Base-by-base conservation (phyloP, 2,113 vertebrate species). In the Oncorhynchus tshawytscha region DNA sequence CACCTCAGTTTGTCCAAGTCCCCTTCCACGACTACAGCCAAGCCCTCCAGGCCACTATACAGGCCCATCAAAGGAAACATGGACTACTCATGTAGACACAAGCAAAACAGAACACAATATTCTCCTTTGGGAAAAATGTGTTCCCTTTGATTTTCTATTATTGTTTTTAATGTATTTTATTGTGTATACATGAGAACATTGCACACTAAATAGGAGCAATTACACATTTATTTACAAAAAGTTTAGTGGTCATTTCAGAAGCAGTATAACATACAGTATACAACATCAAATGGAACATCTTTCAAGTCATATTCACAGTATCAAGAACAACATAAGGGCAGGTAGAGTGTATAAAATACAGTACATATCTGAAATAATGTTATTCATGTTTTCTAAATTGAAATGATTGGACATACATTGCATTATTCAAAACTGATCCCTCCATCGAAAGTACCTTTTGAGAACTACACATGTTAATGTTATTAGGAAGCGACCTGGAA, bases 181-280 rank as follows among this genome's bases (percentile, higher is more conserved):
- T 45, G 39, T 45, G 39, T 11, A 45, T 45, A 16, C 11, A 62
- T 9, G 16, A 62, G 59, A 3, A 20, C 15, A 62, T 22, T 45
- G 12, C 39, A 62, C n/a, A 11, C n/a, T 22, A 48, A 5, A 25
- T 59, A 18, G n/a, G 27, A 75, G 18, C 22, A 81, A 73, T 79
- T 51, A 69, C 31, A 54, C 16, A 62, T 87, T 84, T 87, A 87
- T 87, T 87, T 84, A 81, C 75, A 81, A 78, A 67, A 68, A 11
- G 7, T 76, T 75, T 76, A 84, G 82, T 84, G 39, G 39, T 45
- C 0, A 45, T 45, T 45, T 45, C 39, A 45, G 39, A 45, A 45
- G 39, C 9, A 45, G 39, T 45, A 45, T 9, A 45, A 11, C 39
- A 39, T 39, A 9, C 39, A 45, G 39, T 45, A 45, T 45, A 11